Conservation (phyloP, 2,888 invertebrate genomes). For the Brachycybe producta region DNA sequence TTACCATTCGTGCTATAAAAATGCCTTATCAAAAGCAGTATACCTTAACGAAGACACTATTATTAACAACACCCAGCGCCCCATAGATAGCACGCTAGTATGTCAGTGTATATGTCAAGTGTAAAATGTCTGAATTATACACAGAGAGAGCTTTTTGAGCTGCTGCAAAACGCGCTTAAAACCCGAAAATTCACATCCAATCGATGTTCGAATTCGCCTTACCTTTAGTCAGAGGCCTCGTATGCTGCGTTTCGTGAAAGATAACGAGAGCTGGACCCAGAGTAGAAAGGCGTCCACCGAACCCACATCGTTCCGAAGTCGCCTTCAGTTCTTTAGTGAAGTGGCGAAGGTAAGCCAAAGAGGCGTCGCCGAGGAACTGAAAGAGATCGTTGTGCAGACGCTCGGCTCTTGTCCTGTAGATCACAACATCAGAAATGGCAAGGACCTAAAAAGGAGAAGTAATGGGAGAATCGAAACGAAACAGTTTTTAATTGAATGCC, state of each 20-base stretch:
- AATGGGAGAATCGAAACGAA: not conserved
- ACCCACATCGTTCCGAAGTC: slow-evolving; percentile 37
- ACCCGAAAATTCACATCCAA: too few species aligned
- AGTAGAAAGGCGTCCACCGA: slow-evolving; percentile 39
- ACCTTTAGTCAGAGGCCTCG: slow-evolving; percentile 48
- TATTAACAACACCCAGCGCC: too few species aligned
- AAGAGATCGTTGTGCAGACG: slow-evolving; percentile 61
- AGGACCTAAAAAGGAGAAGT: slow-evolving; percentile 42
- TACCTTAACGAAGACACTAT: too few species aligned
- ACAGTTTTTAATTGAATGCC: not conserved
- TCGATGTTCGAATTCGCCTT: too few species aligned
- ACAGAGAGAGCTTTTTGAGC: too few species aligned
- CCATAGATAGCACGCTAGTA: too few species aligned
- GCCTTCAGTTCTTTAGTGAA: slow-evolving; percentile 43
- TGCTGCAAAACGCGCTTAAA: too few species aligned
- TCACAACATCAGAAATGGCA: slow-evolving; percentile 66
- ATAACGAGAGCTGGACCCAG: slow-evolving; percentile 61
- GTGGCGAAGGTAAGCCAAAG: slow-evolving; percentile 56
- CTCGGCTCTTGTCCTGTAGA: slow-evolving; percentile 62
- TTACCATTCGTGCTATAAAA: too few species aligned
- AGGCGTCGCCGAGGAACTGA: slow-evolving; percentile 60
- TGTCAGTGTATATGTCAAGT: too few species aligned
- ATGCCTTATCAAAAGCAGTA: too few species aligned
- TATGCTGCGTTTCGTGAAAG: slow-evolving; percentile 65
- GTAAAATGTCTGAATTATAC: too few species aligned